These are phyloP conservation scores for Recurvirostra avosetta DNA, from an alignment of 2,113 vertebrate genomes.

Conservation along the genomic window DNA sequence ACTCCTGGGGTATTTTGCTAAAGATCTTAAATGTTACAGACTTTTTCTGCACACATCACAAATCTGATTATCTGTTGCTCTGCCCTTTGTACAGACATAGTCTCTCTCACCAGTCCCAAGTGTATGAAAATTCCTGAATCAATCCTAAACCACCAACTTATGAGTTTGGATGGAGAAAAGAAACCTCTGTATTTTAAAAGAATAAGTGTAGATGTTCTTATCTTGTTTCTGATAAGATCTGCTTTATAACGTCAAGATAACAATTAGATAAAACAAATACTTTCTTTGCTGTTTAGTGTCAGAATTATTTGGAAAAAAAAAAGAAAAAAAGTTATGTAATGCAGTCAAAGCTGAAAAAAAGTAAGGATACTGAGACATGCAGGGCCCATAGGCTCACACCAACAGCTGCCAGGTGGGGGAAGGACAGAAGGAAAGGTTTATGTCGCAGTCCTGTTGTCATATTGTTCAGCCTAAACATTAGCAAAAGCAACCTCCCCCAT, in stretches of 20 bases:
- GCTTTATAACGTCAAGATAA: neutral
- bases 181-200: neutral
- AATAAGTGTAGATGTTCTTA: neutral
- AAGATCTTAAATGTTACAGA: constrained; percentile 13
- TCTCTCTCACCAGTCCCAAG: neutral
- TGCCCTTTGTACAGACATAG: neutral
- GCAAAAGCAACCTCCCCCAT: neutral
- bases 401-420: neutral
- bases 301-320: neutral
- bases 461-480: neutral
- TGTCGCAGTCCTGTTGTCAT: neutral
- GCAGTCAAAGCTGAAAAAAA: neutral
- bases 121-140: neutral
- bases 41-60: neutral
- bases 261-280: neutral
- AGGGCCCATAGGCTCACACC: neutral
- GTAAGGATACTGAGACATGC: neutral
- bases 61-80: constrained; percentile 11
- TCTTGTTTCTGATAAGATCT: neutral
- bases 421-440: neutral
- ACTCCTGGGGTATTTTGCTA: neutral
- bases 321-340: neutral
- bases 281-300: neutral
- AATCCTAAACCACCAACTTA: neutral
- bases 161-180: neutral